These are phyloP conservation scores for Kryptolebias ocellatus DNA, from an alignment of 2,797 vertebrate genomes.

Conservation along the genomic window DNA sequence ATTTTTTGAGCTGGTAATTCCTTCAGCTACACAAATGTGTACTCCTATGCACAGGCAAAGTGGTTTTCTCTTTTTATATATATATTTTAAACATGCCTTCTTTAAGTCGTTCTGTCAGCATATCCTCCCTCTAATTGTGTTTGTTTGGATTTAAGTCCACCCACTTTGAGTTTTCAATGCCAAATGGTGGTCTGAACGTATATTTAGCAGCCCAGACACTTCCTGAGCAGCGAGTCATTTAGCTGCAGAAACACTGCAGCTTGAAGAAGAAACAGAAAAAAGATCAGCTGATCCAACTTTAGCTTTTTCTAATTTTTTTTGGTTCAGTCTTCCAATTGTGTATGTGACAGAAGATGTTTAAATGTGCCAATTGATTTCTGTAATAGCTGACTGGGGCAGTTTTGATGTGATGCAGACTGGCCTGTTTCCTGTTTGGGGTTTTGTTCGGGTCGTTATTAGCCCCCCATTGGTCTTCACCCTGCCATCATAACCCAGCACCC, in stretches of 20 bases:
- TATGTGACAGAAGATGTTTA: neutral
- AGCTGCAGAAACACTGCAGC: constrained; percentile 33
- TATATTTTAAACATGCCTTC: neutral
- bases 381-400: constrained; percentile 13
- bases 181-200: constrained; percentile 24
- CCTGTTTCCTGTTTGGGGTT: constrained; percentile 59
- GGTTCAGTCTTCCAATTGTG: neutral
- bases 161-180: neutral
- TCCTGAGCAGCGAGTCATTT: constrained; percentile 56
- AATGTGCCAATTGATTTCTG: neutral
- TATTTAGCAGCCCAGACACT: constrained; percentile 55
- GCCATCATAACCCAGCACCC: constrained; percentile 27
- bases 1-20: neutral
- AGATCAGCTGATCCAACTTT: constrained; percentile 25
- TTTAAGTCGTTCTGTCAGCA: neutral
- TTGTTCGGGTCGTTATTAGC: constrained; percentile 44
- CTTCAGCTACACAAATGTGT: neutral
- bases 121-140: neutral
- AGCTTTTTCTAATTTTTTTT: neutral
- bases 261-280: constrained; percentile 10
- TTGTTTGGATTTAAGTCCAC: neutral
- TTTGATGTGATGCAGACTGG: constrained; percentile 28
- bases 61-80: neutral
- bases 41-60: neutral
- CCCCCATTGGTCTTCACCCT: constrained; percentile 33